A percentile compares a stretch with the other conserved stretches of the same genome.
These are phyloP conservation scores for Drosophila yooni DNA, from an alignment of 2,888 invertebrate species.

Conservation along the genomic window DNA sequence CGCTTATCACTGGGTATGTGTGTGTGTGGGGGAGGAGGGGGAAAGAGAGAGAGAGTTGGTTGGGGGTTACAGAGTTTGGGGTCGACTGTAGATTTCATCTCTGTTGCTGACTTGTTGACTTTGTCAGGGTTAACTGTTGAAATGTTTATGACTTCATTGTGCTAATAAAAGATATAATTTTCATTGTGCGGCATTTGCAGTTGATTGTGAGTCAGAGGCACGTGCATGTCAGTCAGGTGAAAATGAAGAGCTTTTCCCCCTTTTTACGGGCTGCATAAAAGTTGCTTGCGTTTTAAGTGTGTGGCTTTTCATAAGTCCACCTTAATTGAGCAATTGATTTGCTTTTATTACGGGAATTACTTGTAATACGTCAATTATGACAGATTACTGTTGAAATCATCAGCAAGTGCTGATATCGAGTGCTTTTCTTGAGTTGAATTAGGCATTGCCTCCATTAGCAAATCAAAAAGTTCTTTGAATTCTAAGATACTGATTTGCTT, in stretches of 20 bases:
- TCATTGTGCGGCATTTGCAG: conserved; percentile 19
- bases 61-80: conserved; percentile 18
- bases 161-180: conserved; percentile 77
- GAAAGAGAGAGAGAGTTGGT: background rate
- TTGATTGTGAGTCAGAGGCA: conserved; percentile 17
- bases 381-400: background rate
- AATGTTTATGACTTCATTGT: conserved; percentile 79
- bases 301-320: background rate
- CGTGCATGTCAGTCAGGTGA: conserved; percentile 45
- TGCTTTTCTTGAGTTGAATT: background rate
- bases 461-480: background rate
- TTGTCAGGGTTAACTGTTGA: conserved; percentile 71
- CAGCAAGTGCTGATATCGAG: background rate
- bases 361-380: background rate
- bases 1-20: conserved; percentile 60
- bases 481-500: background rate
- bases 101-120: conserved; percentile 79
- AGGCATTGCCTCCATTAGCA: no score
- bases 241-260: conserved; percentile 33
- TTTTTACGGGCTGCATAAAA: conserved; percentile 32
- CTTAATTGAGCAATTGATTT: background rate
- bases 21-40: conserved; percentile 2
- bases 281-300: conserved; percentile 3
- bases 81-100: conserved; percentile 73
- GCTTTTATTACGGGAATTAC: background rate